Conservation (phyloP, 2,113 vertebrate species). For the Scalopus aquaticus region DNA sequence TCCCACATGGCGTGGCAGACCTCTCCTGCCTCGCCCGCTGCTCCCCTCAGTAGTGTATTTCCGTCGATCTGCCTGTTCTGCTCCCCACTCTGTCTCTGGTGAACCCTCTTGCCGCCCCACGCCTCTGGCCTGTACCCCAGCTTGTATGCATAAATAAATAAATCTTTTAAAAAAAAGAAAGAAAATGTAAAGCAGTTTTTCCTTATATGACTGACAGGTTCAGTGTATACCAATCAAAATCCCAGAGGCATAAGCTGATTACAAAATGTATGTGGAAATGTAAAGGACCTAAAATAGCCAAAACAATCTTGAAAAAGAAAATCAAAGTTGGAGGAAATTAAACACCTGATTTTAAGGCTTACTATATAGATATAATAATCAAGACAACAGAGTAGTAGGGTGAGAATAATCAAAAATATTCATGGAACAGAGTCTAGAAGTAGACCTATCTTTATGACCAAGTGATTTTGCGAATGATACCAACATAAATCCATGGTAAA, state of each 20-base stretch:
- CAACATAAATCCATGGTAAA: neutral
- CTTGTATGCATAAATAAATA: too few species aligned
- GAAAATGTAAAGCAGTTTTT: neutral
- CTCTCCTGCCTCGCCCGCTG: too few species aligned
- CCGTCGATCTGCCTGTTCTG: too few species aligned
- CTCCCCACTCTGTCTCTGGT: too few species aligned
- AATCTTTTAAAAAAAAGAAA: too few species aligned
- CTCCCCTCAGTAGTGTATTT: too few species aligned
- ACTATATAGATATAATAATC: neutral
- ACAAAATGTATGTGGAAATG: neutral
- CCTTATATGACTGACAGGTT: neutral
- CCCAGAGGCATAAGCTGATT: neutral
- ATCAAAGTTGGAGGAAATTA: neutral
- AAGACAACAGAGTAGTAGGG: neutral
- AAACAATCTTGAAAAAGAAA: neutral
- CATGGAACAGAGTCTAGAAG: neutral
- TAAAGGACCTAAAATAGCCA: neutral
- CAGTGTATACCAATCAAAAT: neutral
- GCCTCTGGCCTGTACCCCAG: too few species aligned
- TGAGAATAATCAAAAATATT: neutral
- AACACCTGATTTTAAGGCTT: neutral
- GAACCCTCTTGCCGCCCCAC: too few species aligned
- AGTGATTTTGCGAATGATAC: neutral
- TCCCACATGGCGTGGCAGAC: too few species aligned
- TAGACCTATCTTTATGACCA: neutral